These are phyloP conservation scores for Oxygymnocypris stewartii DNA, from an alignment of 2,113 vertebrate species.

Conservation along the genomic window DNA sequence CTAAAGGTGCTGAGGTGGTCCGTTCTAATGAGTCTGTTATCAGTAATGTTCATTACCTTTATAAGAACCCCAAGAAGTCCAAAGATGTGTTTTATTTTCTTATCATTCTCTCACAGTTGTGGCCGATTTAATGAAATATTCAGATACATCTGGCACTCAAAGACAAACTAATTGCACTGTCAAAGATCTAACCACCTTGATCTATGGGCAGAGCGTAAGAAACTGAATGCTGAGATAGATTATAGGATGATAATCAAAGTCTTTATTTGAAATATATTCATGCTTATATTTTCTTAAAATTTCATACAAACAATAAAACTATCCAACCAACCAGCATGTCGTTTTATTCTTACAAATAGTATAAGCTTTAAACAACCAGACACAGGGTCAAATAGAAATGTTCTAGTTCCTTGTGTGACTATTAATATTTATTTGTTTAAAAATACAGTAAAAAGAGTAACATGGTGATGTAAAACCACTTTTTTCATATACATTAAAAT, in stretches of 20 bases:
- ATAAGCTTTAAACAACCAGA: not conserved
- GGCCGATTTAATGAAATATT: conserved; percentile 9
- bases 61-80: not conserved
- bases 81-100: conserved; percentile 17
- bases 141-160: conserved; percentile 10
- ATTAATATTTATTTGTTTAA: not conserved
- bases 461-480: no score
- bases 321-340: not conserved
- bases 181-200: not conserved
- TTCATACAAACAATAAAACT: not conserved
- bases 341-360: not conserved
- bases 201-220: not conserved
- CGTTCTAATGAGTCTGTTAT: not conserved
- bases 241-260: not conserved
- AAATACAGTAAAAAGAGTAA: not conserved
- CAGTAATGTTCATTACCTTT: not conserved
- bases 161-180: conserved; percentile 24
- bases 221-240: not conserved
- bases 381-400: not conserved
- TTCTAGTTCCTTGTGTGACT: not conserved
- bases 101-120: conserved; percentile 5
- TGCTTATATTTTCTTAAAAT: not conserved
- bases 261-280: not conserved
- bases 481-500: no score
- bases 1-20: not conserved